These are phyloP conservation scores for Eupithecia centaureata DNA, from an alignment of 2,888 invertebrate species.

Conservation along the genomic window DNA sequence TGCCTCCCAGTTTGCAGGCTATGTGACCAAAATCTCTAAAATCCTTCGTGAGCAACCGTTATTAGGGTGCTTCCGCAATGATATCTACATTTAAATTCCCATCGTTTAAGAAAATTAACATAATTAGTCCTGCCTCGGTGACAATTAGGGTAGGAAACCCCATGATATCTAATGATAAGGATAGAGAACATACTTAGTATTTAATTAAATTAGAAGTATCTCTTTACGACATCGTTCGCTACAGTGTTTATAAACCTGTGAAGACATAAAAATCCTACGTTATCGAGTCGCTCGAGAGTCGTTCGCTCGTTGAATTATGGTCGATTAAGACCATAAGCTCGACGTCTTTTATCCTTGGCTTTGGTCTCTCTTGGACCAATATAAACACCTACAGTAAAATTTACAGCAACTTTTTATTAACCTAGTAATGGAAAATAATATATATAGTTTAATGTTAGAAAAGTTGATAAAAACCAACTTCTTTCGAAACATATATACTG, in stretches of 20 bases:
- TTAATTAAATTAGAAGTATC: constrained; percentile 7
- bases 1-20: no score
- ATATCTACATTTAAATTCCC: no score
- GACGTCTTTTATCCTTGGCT: neutral
- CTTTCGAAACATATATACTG: no score
- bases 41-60: no score
- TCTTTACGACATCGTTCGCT: constrained; percentile 10
- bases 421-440: neutral
- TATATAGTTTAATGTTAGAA: neutral
- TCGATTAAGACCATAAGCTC: neutral
- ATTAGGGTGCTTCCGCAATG: no score
- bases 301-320: constrained; percentile 4
- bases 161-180: neutral
- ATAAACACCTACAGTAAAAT: no score
- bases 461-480: no score
- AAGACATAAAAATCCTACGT: constrained; percentile 11
- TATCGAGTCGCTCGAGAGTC: constrained; percentile 11
- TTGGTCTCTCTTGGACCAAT: neutral
- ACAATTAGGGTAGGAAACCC: neutral
- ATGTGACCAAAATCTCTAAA: no score
- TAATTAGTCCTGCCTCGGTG: neutral
- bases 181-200: neutral
- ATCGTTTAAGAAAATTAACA: neutral
- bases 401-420: neutral
- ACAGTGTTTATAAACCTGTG: constrained; percentile 13